Evolutionary conservation across 2,888 invertebrate species (phyloP).

Genomic region (Phytoseiulus persimilis): DNA sequence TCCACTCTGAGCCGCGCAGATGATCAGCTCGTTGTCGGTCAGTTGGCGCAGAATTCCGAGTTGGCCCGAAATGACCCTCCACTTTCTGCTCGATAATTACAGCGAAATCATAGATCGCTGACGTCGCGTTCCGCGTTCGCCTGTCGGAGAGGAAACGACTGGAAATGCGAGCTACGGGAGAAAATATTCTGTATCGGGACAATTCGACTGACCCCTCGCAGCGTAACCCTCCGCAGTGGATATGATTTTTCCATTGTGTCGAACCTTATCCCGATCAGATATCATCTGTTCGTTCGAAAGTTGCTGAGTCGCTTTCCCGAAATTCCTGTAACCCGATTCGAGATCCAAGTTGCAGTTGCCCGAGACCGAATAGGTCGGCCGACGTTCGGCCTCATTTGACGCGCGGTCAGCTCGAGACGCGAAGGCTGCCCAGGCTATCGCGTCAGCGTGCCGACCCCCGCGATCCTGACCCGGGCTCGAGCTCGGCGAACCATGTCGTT

Average conservation of each 20-base stretch:
- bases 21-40: background rate
- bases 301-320: too few species aligned
- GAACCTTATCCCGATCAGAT: background rate
- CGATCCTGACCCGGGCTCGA: too few species aligned
- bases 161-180: background rate
- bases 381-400: too few species aligned
- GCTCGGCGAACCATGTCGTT: background rate
- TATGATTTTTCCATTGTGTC: background rate
- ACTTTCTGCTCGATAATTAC: background rate
- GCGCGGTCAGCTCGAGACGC: too few species aligned
- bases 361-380: too few species aligned
- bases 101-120: background rate
- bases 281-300: background rate
- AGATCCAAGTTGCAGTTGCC: too few species aligned
- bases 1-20: background rate
- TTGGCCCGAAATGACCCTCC: background rate
- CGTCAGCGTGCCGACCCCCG: too few species aligned
- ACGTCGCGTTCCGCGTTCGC: background rate
- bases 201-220: background rate
- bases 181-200: background rate
- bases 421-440: too few species aligned
- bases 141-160: background rate
- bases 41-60: background rate
- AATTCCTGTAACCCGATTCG: too few species aligned
- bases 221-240: background rate